phyloP scores from a whole-genome alignment of 1,140 invertebrate genomes.

The Aphelinus atriplicis region DNA sequence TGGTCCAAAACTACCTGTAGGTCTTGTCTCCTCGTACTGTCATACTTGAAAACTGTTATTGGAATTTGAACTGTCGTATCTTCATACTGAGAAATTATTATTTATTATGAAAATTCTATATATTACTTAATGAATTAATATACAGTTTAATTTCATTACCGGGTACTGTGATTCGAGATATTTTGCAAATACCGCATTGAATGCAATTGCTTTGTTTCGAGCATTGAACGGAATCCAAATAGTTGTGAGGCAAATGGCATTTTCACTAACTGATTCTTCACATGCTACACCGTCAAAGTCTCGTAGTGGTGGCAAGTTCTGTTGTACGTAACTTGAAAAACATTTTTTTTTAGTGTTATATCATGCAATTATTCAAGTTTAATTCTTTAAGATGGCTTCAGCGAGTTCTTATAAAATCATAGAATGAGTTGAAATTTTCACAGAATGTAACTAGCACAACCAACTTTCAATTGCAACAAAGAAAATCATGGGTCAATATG shows the following conservation, averaged over 20 bases:
- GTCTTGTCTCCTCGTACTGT: slow-evolving; percentile 58
- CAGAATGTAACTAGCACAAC: too few relatives aligned
- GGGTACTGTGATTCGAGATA: slow-evolving; percentile 57
- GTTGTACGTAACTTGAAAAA: slow-evolving; percentile 22
- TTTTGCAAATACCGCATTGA: slow-evolving; percentile 55
- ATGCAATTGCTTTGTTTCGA: slow-evolving; percentile 55
- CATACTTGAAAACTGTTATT: slow-evolving; percentile 63
- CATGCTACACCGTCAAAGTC: neutral
- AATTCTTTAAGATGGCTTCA: too few relatives aligned
- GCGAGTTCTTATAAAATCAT: too few relatives aligned
- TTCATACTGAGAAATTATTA: slow-evolving; percentile 55
- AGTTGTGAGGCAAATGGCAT: slow-evolving; percentile 26
- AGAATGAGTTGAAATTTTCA: too few relatives aligned
- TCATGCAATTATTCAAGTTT: neutral
- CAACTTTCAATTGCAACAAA: too few relatives aligned
- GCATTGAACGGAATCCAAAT: slow-evolving; percentile 60
- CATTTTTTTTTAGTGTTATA: neutral
- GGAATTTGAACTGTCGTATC: slow-evolving; percentile 55
- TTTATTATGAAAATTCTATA: slow-evolving; percentile 3
- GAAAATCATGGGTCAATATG: too few relatives aligned
- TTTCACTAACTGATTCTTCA: neutral
- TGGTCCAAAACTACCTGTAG: slow-evolving; percentile 57
- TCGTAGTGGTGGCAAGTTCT: neutral
- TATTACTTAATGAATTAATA: too few relatives aligned
- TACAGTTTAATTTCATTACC: slow-evolving; percentile 42